Base-by-base conservation (phyloP, 2,797 vertebrate species). In the Denticeps clupeoides region DNA sequence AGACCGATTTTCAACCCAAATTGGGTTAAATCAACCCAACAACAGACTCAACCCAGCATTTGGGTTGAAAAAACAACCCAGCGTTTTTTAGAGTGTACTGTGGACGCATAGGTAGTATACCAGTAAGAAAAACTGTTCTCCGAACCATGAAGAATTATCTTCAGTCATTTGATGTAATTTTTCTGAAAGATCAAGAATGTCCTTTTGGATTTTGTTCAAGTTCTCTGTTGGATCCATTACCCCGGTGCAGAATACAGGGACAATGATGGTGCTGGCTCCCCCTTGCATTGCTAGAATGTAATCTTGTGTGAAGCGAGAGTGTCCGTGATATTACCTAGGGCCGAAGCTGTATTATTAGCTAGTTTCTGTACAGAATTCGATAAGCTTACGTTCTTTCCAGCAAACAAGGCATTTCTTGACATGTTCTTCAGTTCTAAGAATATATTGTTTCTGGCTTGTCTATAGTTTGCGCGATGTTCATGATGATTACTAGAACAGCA, bases 281-380 rank as follows among this genome's bases (percentile, higher is more conserved):
- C n/a, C n/a, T n/a, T n/a, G n/a, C n/a, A n/a, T n/a, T n/a, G n/a
- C n/a, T n/a, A n/a, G 41, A 7, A 50, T 56, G 10, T 56, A 56
- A 25, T 49, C 12, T 44, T 51, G 22, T 44, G 41, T 7, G 49
- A 51, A 8, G 22, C 26, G 2, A 50, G 47, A 41, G 47, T 50
- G 37, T 50, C 4, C 4, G n/a, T 38, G 42, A 52, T 45, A 5
- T 38, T 45, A 13, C 51, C 51, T 7, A 41, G 19, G 21, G 35
- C 44, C 10, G 53, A 47, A 43, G 10, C 53, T 2, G 40, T 49
- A 49, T 55, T 53, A 29, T 49, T 55, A 13, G 45, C 52, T 9
- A 48, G 15, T 43, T 54, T 43, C 45, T 55, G 52, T 55, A 55
- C 24, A 3, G 45, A 43, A 49, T 55, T 43, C 3, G 45, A 54